Evolutionary conservation across 2,797 vertebrate species (phyloP).

Genomic region (Eutrigla gurnardus): DNA sequence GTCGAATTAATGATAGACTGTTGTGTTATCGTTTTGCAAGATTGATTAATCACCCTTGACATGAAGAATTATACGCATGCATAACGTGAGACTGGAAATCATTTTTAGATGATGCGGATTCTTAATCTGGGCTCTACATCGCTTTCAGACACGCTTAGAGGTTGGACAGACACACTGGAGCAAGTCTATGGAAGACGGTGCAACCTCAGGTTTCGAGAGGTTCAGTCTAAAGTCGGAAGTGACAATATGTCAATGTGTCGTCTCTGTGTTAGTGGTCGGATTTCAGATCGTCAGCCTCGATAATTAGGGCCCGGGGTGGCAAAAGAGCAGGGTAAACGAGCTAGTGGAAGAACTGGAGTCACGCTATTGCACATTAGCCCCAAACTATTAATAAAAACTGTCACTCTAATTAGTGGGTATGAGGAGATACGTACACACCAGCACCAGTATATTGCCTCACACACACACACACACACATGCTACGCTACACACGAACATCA

Average conservation of each 20-base stretch:
- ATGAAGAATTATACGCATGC: slow-evolving; percentile 2
- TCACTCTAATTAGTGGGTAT: slow-evolving; percentile 76
- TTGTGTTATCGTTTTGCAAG: background rate
- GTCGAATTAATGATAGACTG: background rate
- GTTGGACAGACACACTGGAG: slow-evolving; percentile 12
- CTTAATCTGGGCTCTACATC: background rate
- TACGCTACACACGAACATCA: background rate
- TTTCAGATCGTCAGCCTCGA: slow-evolving; percentile 65
- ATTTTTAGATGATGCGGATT: background rate
- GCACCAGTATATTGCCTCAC: background rate
- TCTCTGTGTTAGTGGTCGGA: slow-evolving; percentile 63
- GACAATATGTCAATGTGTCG: slow-evolving; percentile 68
- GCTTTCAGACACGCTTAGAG: slow-evolving; percentile 10
- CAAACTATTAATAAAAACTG: slow-evolving; percentile 79
- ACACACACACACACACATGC: slow-evolving; percentile 35
- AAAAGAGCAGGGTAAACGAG: slow-evolving; percentile 61
- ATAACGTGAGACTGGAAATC: slow-evolving; percentile 4
- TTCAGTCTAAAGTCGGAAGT: slow-evolving; percentile 52
- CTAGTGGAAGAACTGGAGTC: slow-evolving; percentile 57
- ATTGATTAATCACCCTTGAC: slow-evolving; percentile 14
- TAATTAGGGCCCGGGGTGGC: slow-evolving; percentile 74
- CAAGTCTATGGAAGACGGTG: slow-evolving; percentile 6
- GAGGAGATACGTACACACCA: slow-evolving; percentile 40
- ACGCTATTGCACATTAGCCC: slow-evolving; percentile 70
- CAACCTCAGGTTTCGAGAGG: slow-evolving; percentile 48